Conservation (phyloP, 2,888 invertebrate genomes). For the Gonocerus acuteangulatus region DNA sequence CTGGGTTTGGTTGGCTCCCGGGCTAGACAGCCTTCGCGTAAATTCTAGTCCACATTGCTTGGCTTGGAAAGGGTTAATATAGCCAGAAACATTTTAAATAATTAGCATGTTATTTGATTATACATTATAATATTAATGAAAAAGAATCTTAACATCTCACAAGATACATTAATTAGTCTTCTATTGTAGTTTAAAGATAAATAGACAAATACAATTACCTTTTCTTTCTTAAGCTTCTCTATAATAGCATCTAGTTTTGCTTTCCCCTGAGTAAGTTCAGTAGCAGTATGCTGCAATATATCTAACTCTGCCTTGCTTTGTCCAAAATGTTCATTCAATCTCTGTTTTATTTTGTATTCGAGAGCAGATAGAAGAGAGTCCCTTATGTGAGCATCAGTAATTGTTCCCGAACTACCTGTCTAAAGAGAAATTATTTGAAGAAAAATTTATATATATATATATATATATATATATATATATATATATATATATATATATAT, state of each 20-base stretch:
- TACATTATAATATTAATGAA: too few species aligned
- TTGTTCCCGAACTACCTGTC: constrained; percentile 55
- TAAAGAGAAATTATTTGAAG: too few species aligned
- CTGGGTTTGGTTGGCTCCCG: too few species aligned
- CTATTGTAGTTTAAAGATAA: too few species aligned
- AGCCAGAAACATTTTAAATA: too few species aligned
- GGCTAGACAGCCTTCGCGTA: too few species aligned
- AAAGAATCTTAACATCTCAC: too few species aligned
- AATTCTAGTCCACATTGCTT: too few species aligned
- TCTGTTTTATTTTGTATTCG: constrained; percentile 82
- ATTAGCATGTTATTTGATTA: too few species aligned
- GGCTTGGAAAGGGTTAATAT: too few species aligned
- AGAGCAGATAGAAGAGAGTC: constrained; percentile 90
- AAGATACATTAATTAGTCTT: too few species aligned
- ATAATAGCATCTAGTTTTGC: constrained; percentile 72
- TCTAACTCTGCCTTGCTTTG: constrained; percentile 88
- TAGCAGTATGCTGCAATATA: constrained; percentile 76
- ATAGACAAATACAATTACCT: too few species aligned
- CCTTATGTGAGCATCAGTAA: constrained; percentile 89
- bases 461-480: neutral
- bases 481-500: neutral
- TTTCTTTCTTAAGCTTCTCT: constrained; percentile 65
- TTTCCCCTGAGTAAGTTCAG: constrained; percentile 79
- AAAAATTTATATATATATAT: constrained; percentile 5
- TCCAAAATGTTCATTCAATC: constrained; percentile 81